These are phyloP conservation scores for Actenoides lindsayi DNA, from an alignment of 2,113 vertebrate genomes.

Conservation along the genomic window DNA sequence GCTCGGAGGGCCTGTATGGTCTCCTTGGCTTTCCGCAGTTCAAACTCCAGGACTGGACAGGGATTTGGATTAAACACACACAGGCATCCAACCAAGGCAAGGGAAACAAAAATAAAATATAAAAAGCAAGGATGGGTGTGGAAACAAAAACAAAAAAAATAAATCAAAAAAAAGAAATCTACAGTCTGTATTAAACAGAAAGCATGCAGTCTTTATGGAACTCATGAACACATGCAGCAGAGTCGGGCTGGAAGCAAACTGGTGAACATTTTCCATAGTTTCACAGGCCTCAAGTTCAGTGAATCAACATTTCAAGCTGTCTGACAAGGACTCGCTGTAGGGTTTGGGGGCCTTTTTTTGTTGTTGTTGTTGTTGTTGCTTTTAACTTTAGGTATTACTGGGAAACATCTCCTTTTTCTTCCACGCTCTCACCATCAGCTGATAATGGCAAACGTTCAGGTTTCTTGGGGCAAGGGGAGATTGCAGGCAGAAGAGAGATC, in stretches of 20 bases:
- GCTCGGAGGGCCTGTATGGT: constrained; percentile 99
- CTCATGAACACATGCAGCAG: constrained; percentile 96
- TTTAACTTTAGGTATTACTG: neutral
- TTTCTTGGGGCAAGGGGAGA: neutral
- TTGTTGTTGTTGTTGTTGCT: neutral
- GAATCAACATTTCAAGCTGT: constrained; percentile 83
- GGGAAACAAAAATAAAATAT: constrained; percentile 92
- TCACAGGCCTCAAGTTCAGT: constrained; percentile 29
- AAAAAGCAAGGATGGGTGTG: constrained; percentile 95
- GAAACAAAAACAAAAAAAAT: constrained; percentile 78
- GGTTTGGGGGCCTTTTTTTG: neutral
- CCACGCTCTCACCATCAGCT: neutral
- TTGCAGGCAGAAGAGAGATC: neutral
- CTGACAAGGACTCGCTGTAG: constrained; percentile 87
- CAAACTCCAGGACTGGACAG: constrained; percentile 99
- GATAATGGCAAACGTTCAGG: neutral
- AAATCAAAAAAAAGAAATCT: constrained; percentile 76
- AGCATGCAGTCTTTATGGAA: constrained; percentile 89
- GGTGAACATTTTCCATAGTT: constrained; percentile 79
- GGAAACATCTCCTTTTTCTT: neutral
- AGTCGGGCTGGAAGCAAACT: constrained; percentile 90
- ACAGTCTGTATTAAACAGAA: constrained; percentile 84
- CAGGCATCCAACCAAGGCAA: constrained; percentile 98
- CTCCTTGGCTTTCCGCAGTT: constrained; percentile 99
- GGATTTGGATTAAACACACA: constrained; percentile 95